These are phyloP conservation scores for Lophius piscatorius DNA, from an alignment of 2,113 vertebrate species.

Conservation along the genomic window DNA sequence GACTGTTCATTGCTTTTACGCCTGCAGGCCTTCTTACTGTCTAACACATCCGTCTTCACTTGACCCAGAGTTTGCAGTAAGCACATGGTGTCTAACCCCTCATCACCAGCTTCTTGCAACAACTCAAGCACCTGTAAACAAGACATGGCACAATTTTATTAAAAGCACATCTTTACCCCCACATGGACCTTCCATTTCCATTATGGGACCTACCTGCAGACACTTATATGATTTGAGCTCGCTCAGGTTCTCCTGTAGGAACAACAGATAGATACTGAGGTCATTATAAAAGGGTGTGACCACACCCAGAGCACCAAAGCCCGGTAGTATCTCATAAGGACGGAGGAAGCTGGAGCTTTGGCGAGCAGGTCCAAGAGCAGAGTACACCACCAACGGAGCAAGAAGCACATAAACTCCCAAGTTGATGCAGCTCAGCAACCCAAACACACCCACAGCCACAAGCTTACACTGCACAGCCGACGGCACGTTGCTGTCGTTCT, in stretches of 20 bases:
- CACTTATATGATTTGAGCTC: slow-evolving; percentile 95
- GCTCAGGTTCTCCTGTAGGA: slow-evolving; percentile 93
- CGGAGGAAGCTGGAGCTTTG: slow-evolving; percentile 84
- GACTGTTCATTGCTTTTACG: slow-evolving; percentile 29
- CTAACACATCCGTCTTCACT: slow-evolving; percentile 88
- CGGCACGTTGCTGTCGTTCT: slow-evolving; percentile 84
- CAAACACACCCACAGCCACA: slow-evolving; percentile 91
- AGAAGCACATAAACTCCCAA: slow-evolving; percentile 85
- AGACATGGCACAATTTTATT: not conserved
- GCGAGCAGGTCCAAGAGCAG: slow-evolving; percentile 82
- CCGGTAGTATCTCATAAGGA: slow-evolving; percentile 90
- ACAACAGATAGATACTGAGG: slow-evolving; percentile 92
- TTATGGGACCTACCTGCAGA: slow-evolving; percentile 80
- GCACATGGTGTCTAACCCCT: slow-evolving; percentile 86
- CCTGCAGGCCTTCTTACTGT: slow-evolving; percentile 72
- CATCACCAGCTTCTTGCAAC: slow-evolving; percentile 82
- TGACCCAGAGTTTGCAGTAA: slow-evolving; percentile 87
- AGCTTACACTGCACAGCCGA: slow-evolving; percentile 91
- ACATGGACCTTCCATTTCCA: not conserved
- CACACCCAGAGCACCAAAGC: slow-evolving; percentile 85
- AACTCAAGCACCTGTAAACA: slow-evolving; percentile 85
- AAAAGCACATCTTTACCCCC: not conserved
- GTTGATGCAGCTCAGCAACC: slow-evolving; percentile 92
- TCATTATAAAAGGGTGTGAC: slow-evolving; percentile 86
- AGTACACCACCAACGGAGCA: slow-evolving; percentile 82